Conservation (phyloP, 2,797 vertebrate genomes). For the Alosa sapidissima region DNA sequence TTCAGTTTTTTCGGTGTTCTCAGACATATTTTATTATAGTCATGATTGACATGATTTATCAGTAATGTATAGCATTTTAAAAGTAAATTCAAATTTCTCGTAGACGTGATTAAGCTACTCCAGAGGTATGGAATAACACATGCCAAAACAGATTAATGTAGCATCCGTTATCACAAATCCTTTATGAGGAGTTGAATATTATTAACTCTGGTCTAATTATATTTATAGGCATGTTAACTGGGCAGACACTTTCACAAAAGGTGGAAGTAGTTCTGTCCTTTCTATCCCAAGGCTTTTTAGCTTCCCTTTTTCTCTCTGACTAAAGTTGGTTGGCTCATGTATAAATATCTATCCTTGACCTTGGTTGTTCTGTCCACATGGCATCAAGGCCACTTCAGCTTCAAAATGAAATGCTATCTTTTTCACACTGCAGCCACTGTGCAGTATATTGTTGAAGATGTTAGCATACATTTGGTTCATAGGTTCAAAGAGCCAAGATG, state of each 20-base stretch:
- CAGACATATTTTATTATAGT: background rate
- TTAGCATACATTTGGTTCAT: background rate
- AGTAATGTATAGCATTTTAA: background rate
- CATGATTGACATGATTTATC: background rate
- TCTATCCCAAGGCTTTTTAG: background rate
- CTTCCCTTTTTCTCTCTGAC: background rate
- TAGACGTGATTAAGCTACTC: no score
- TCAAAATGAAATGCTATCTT: background rate
- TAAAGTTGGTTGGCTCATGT: background rate
- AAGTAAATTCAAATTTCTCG: background rate
- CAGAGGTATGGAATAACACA: background rate
- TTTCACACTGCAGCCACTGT: background rate
- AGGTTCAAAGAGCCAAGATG: background rate
- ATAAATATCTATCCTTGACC: background rate
- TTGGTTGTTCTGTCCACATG: background rate
- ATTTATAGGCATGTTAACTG: background rate
- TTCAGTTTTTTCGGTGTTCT: background rate
- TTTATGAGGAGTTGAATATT: background rate
- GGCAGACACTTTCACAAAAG: background rate
- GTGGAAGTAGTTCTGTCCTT: background rate
- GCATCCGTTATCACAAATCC: background rate
- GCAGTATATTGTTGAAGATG: background rate
- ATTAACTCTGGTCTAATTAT: background rate
- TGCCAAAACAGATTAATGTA: background rate
- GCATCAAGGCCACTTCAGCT: background rate